Conservation (phyloP, 1,140 invertebrate genomes). For the Bombus soroeensis region DNA sequence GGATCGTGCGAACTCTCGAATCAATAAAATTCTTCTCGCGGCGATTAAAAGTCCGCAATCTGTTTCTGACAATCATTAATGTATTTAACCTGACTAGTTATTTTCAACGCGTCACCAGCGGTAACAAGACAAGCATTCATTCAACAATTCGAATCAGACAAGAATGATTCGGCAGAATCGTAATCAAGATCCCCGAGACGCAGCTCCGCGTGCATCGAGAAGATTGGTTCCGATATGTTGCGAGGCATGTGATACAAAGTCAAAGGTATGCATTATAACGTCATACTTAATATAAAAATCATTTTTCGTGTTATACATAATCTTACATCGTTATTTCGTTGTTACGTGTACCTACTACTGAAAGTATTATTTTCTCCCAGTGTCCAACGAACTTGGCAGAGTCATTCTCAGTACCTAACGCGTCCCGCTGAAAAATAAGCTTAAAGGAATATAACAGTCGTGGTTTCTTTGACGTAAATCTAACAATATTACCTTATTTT, state of each 20-base stretch:
- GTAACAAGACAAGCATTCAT: constrained; percentile 49
- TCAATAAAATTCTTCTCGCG: background rate
- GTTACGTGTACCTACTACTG: background rate
- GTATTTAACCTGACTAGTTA: constrained; percentile 43
- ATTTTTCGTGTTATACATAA: background rate
- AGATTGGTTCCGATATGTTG: constrained; percentile 20
- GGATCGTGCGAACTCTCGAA: background rate
- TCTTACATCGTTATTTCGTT: background rate
- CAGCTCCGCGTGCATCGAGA: background rate
- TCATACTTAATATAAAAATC: constrained; percentile 10
- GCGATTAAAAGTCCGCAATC: constrained; percentile 28
- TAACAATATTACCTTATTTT: no score
- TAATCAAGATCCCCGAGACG: constrained; percentile 37
- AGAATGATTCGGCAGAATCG: constrained; percentile 41
- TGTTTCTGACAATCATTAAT: constrained; percentile 34
- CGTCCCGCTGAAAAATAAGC: background rate
- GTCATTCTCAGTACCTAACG: background rate
- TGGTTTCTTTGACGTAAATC: no score
- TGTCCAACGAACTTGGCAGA: background rate
- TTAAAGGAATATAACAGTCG: background rate
- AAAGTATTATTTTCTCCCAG: background rate
- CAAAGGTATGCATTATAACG: background rate
- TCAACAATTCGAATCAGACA: constrained; percentile 22
- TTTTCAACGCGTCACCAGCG: constrained; percentile 44
- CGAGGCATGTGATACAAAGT: background rate